Conservation (phyloP, 2,113 vertebrate genomes). For the Dunckerocampus dactyliophorus region DNA sequence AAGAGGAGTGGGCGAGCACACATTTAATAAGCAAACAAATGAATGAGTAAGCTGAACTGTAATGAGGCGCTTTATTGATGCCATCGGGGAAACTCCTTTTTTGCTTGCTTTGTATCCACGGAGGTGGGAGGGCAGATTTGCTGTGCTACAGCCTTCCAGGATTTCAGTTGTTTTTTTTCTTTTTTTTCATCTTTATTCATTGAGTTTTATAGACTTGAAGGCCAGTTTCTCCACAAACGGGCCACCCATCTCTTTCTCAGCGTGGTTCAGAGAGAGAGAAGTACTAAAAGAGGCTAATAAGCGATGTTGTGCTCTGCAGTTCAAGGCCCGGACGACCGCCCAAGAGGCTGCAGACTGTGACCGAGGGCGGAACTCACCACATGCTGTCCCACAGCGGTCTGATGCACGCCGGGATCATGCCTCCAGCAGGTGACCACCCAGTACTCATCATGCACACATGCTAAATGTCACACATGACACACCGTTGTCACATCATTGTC, state of each 20-base stretch:
- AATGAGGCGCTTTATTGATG: constrained; percentile 69
- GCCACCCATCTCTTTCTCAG: constrained; percentile 58
- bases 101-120: constrained; percentile 62
- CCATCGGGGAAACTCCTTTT: constrained; percentile 62
- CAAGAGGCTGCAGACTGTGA: constrained; percentile 95
- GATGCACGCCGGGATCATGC: constrained; percentile 95
- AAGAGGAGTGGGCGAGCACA: constrained; percentile 37
- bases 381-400: constrained; percentile 93
- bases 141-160: constrained; percentile 58
- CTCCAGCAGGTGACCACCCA: constrained; percentile 87
- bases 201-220: constrained; percentile 52
- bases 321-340: constrained; percentile 98
- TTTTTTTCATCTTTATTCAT: constrained; percentile 54
- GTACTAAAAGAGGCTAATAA: constrained; percentile 49
- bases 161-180: constrained; percentile 58
- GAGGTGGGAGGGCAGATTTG: constrained; percentile 56
- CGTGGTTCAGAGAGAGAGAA: constrained; percentile 27
- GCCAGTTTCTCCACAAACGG: constrained; percentile 41
- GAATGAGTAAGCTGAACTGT: constrained; percentile 65
- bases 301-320: constrained; percentile 70
- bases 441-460: constrained; percentile 3
- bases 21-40: constrained; percentile 67
- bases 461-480: neutral
- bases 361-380: constrained; percentile 85
- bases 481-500: neutral